phyloP scores from a whole-genome alignment of 2,113 vertebrate species.

The Paramormyrops kingsleyae region DNA sequence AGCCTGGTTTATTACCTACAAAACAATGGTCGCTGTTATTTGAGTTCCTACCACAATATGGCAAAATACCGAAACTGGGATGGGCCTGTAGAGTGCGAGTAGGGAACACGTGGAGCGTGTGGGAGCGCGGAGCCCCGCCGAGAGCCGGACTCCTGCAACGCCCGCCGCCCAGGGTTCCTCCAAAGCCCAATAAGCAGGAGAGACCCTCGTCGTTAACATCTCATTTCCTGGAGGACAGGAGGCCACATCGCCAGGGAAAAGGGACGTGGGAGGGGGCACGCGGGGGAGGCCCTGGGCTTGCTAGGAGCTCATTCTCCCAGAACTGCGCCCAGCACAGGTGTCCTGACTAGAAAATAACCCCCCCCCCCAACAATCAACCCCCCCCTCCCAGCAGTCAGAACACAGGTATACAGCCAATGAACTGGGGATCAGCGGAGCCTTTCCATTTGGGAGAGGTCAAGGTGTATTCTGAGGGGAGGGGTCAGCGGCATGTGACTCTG shows the following conservation, averaged over 20 bases:
- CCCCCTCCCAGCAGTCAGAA: background rate
- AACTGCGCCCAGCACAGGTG: constrained; percentile 35
- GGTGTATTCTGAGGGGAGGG: constrained; percentile 18
- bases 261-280: background rate
- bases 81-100: background rate
- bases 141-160: background rate
- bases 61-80: background rate
- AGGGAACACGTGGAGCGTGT: background rate
- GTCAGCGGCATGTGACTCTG: constrained; percentile 61
- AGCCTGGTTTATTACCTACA: background rate
- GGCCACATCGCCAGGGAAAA: background rate
- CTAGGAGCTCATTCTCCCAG: constrained; percentile 42
- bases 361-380: background rate
- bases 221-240: constrained; percentile 28
- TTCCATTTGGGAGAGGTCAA: background rate
- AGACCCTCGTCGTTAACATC: constrained; percentile 1
- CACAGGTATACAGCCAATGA: background rate
- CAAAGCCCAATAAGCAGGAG: background rate
- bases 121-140: background rate
- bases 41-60: background rate
- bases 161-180: background rate
- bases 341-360: background rate
- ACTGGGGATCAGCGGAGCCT: background rate
- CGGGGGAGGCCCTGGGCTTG: background rate
- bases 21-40: background rate